phyloP scores from a whole-genome alignment of 2,113 vertebrate genomes.

The Pampusana beccarii region DNA sequence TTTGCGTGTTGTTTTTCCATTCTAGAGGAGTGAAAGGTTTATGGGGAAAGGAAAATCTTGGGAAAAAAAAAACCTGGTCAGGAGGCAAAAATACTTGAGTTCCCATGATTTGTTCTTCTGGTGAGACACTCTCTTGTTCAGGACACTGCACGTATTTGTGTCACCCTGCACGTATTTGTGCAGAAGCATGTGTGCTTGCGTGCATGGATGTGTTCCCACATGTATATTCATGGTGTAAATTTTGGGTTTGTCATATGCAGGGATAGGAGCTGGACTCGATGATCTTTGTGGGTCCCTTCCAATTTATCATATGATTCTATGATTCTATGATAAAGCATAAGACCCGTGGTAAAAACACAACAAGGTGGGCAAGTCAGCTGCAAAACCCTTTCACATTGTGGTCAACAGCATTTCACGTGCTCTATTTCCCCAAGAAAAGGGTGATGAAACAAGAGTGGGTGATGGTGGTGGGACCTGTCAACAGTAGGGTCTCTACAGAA shows the following conservation, averaged over 20 bases:
- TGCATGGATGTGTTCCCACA: fast-evolving
- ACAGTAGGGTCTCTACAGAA: not conserved
- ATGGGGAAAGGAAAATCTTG: not conserved
- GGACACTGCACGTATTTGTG: not conserved
- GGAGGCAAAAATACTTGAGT: not conserved
- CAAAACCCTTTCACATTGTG: not conserved
- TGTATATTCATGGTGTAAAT: no score
- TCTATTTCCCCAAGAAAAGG: not conserved
- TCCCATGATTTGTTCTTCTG: not conserved
- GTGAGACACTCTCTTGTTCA: not conserved
- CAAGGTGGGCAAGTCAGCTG: no score
- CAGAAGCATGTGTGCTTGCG: not conserved
- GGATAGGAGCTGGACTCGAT: no score
- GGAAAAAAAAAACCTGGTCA: not conserved
- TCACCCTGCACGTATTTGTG: no score
- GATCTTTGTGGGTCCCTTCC: no score
- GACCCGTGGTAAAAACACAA: not conserved
- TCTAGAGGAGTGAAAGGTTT: not conserved
- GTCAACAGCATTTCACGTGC: not conserved
- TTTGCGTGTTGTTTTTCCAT: not conserved
- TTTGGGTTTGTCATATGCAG: no score
- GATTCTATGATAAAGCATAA: not conserved
- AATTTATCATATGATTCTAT: no score
- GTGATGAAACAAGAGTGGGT: not conserved
- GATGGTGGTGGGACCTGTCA: not conserved